Evolutionary conservation across 64 coral and sea anemone species (phyloP).

Genomic region (Stylophora pistillata): DNA sequence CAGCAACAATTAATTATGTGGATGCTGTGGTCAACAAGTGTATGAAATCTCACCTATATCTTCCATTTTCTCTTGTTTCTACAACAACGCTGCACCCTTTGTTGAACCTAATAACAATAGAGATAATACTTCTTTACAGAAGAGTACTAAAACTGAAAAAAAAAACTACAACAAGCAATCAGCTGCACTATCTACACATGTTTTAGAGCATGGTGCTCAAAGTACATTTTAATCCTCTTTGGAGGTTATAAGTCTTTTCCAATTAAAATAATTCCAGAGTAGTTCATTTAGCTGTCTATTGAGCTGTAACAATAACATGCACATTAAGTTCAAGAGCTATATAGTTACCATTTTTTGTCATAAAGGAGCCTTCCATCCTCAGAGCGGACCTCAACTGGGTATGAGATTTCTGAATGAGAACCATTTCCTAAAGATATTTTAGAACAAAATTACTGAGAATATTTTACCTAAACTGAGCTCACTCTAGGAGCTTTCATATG

Average conservation of each 20-base stretch:
- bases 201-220: too few relatives aligned
- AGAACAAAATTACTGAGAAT: not conserved
- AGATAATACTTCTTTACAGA: not conserved
- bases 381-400: slow-evolving; percentile 65
- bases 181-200: too few relatives aligned
- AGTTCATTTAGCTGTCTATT: not conserved
- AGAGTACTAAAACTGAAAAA: not conserved
- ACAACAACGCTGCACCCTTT: slow-evolving; percentile 71
- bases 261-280: not conserved
- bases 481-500: too few relatives aligned
- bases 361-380: slow-evolving; percentile 98
- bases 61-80: slow-evolving; percentile 82
- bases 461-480: not conserved
- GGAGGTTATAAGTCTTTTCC: not conserved
- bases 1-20: too few relatives aligned
- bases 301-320: not conserved
- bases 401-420: slow-evolving; percentile 30
- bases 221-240: too few relatives aligned
- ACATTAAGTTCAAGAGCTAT: not conserved
- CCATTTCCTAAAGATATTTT: slow-evolving; percentile 64
- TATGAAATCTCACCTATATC: slow-evolving; percentile 64
- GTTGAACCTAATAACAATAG: slow-evolving; percentile 56
- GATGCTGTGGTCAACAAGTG: too few relatives aligned
- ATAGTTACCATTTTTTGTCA: slow-evolving; percentile 94
- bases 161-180: too few relatives aligned